Evolutionary conservation across 2,113 vertebrate species (phyloP), one percentile per base, ranked within the genome.

Genomic region (Hypanus sabinus): DNA sequence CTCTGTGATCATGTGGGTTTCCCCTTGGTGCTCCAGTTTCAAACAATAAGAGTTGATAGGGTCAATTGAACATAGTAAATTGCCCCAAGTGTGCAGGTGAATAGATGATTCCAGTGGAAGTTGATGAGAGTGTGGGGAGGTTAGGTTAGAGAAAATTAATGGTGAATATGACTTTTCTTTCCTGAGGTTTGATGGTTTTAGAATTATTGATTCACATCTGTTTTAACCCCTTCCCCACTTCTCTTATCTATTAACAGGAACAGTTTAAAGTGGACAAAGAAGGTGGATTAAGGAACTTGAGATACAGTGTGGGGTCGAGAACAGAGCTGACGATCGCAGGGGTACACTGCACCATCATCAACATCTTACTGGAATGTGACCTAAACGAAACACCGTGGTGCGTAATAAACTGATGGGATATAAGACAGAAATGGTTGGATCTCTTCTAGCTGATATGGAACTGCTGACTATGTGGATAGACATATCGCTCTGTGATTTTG

Each of bases 221-320:
- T 73, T 73, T 73, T 20, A 73, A 46, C 46, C 46, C 46, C 46
- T 46, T 46, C 20, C 71, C 73, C 55, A 7, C 33, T 55, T 83
- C 9, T 70, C 8, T 92, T 12, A 94, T 68, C 90, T 33, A 75
- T 93, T 73, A 75, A 73, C 93, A 99, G 99, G 99, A 99, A 3
- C 99, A 99, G 95, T 99, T 99, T 94, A 99, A 99, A 94, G 97
- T 99, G 95, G 99, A 99, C 94, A 97, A 96, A 0, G 97, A 98
- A 14, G 99, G 99, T 57, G 99, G 99, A 9, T 96, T 99, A 94
- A 97, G 96, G 94, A 99, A 98, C 22, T 96, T 99, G n/a, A 96
- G 94, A 81, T 99, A 99, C 96, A 96, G 65, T 0, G 96, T 99
- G 33, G 98, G 98, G 91, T 98, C 98, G 94, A 97, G 97, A 11